These are phyloP conservation scores for Microplitis deprimator DNA, from an alignment of 2,888 invertebrate genomes.

Conservation along the genomic window DNA sequence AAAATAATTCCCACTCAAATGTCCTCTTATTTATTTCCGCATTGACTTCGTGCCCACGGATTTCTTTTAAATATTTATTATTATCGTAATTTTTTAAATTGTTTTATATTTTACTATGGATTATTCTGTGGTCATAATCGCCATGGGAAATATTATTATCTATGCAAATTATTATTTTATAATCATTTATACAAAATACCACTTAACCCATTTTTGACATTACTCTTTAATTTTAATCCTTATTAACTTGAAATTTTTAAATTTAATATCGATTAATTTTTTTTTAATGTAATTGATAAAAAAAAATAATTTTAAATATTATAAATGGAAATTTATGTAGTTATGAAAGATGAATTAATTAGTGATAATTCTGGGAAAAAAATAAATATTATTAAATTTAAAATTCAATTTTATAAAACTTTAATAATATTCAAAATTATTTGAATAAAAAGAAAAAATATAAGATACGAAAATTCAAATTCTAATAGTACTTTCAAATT, in stretches of 20 bases:
- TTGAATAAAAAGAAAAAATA: no score
- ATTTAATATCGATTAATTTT: no score
- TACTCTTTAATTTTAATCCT: no score
- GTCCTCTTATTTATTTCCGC: constrained; percentile 31
- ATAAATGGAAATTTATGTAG: not conserved
- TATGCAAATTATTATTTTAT: no score
- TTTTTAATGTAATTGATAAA: no score
- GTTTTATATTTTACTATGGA: not conserved
- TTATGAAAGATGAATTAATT: not conserved
- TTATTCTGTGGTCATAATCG: not conserved
- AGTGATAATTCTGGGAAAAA: not conserved
- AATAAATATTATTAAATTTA: not conserved
- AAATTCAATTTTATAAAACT: not conserved
- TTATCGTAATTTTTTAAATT: not conserved
- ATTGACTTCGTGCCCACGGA: not conserved
- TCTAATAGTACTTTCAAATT: no score
- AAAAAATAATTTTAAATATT: not conserved
- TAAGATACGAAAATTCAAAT: no score
- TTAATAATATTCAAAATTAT: no score
- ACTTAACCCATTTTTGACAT: no score
- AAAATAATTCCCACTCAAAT: constrained; percentile 12
- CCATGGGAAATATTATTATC: no score
- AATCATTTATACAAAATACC: no score
- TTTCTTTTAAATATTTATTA: constrained; percentile 18
- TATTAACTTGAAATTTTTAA: no score